Evolutionary conservation across 2,113 vertebrate species (phyloP), one percentile per base, ranked within the genome.

Genomic region (Scopus umbretta): DNA sequence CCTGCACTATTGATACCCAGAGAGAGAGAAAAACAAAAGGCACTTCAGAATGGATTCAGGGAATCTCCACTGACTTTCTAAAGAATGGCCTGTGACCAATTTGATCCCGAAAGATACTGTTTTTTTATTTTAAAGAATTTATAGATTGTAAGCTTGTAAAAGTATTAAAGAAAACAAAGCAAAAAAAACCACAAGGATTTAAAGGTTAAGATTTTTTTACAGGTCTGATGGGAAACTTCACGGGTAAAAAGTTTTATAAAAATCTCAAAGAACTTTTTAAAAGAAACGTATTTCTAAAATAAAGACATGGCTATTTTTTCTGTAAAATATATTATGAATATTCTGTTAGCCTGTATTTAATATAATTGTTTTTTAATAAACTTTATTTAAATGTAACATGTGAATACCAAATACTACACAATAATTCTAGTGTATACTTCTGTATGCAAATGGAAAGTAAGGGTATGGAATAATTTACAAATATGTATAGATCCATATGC

Each of bases 1-100:
- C 92, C 95, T 98, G 98, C 98, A 98, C 98, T 98, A 98, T 98
- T 97, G 96, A 97, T 97, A 96, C 74, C 94, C 97, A 97, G 97
- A 97, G 94, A 96, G 83, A 94, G 84, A 88, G 25, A 65, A 42
- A 72, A 80, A 76, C 40, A 71, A 66, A 92, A 94, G 94, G 89
- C 92, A 96, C 96, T 96, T 93, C 87, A 66, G 85, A 90, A 96
- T 88, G 97, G 97, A 98, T 97, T 93, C 97, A 98, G 98, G 98
- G 98, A 98, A 97, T 98, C 97, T 98, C 98, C 98, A 98, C 98
- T 98, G 98, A 93, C 97, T 97, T 97, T 97, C 94, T 96, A 94
- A 76, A 96, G 93, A 98, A 98, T 32, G 80, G 53, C 84, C 95
- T 96, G 91, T 95, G 92, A 96, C 96, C 96, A 94, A 72, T 94